phyloP scores from a whole-genome alignment of 2,797 vertebrate species.

The Echeneis naucrates region DNA sequence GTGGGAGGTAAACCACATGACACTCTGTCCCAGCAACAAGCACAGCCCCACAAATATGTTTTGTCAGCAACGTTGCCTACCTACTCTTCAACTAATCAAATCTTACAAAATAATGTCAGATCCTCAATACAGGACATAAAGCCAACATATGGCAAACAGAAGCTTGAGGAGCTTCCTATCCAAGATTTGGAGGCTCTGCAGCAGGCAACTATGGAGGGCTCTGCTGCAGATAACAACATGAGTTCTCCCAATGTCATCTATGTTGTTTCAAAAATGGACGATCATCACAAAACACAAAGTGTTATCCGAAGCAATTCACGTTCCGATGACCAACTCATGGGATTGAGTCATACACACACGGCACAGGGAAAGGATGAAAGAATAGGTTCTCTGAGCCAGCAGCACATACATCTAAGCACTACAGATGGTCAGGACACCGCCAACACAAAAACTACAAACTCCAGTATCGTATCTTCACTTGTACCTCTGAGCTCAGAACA shows the following conservation, averaged over 20 bases:
- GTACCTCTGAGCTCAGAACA: constrained; percentile 87
- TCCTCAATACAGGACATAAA: constrained; percentile 89
- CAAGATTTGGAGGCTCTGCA: constrained; percentile 91
- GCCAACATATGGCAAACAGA: constrained; percentile 87
- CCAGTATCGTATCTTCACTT: constrained; percentile 87
- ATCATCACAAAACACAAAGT: constrained; percentile 92
- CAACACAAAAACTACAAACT: constrained; percentile 86
- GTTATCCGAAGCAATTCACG: constrained; percentile 95
- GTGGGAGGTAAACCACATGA: constrained; percentile 86
- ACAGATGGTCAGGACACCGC: constrained; percentile 79
- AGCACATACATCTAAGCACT: constrained; percentile 87
- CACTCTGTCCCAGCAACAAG: constrained; percentile 86
- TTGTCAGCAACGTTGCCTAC: constrained; percentile 86
- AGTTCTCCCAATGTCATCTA: constrained; percentile 88
- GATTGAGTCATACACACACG: constrained; percentile 84
- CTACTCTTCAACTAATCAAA: constrained; percentile 87
- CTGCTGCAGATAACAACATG: constrained; percentile 83
- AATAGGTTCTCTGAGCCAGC: constrained; percentile 85
- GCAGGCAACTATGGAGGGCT: constrained; percentile 87
- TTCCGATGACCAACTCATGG: constrained; percentile 91
- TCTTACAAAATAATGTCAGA: constrained; percentile 87
- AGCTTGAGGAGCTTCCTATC: constrained; percentile 91
- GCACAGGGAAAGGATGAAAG: constrained; percentile 89
- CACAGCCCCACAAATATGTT: constrained; percentile 89
- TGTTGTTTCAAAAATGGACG: constrained; percentile 93